A percentile compares a stretch with the other conserved stretches of the same genome.
phyloP scores from a whole-genome alignment of 2,113 vertebrate genomes.

The Neomonachus schauinslandi region DNA sequence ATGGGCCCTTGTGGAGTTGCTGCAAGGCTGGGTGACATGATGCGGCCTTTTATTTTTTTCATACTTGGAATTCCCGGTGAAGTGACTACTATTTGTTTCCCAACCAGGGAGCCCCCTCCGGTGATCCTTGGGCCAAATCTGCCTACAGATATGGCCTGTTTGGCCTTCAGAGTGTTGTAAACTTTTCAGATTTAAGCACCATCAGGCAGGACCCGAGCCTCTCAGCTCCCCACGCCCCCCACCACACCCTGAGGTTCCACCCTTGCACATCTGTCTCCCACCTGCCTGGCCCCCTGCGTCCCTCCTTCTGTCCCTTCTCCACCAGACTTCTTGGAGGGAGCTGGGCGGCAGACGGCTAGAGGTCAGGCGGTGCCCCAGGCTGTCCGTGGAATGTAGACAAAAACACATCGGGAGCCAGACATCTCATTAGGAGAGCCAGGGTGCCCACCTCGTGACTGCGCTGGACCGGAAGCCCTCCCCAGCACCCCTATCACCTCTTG shows the following conservation, averaged over 20 bases:
- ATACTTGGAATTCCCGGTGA: neutral
- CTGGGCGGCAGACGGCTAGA: neutral
- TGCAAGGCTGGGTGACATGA: accelerated
- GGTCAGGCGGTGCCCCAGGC: neutral
- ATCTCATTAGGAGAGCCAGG: neutral
- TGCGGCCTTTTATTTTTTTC: neutral
- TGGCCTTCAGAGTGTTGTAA: neutral
- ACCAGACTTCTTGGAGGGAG: neutral
- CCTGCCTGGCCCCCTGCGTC: neutral
- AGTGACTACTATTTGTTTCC: neutral
- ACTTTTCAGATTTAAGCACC: neutral
- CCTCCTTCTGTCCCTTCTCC: neutral
- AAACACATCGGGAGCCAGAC: neutral
- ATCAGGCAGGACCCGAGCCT: accelerated
- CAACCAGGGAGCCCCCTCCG: neutral
- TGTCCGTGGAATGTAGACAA: accelerated
- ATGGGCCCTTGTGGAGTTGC: accelerated
- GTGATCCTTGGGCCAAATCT: neutral
- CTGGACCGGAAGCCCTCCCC: neutral
- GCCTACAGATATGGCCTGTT: neutral
- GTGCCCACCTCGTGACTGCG: neutral
- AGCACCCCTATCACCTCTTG: neutral
- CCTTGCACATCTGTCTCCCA: neutral
- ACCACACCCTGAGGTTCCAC: neutral
- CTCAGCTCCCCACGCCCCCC: accelerated